Evolutionary conservation across 2,113 vertebrate genomes (phyloP), one percentile per base, ranked within the genome.

Genomic region (Apteryx mantelli): DNA sequence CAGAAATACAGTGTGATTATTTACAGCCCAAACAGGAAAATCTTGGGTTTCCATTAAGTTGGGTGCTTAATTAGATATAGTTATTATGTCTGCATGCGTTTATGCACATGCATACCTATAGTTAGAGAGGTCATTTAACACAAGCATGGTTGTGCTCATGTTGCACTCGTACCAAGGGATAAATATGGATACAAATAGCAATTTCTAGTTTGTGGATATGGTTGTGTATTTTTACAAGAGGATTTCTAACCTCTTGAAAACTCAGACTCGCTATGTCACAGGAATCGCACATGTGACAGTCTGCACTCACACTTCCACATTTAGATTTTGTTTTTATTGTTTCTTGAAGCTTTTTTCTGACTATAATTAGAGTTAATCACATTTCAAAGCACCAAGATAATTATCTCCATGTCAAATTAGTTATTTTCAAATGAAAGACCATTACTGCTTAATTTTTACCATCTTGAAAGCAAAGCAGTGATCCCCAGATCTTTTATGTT

Each of bases 371-470:
- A 91, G 88, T 92, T 94, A 94, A 94, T 96, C 77, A 55, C 89
- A 96, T 95, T 97, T 89, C 88, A 89, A 90, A 96, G 93, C 92
- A 89, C 91, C 87, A 76, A 74, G 89, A 96, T 96, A 88, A 93
- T 94, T 96, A 95, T 96, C 91, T 95, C 38, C 70, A 91, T 48
- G 81, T 95, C 82, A 77, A 85, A 93, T 96, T 89, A 95, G 38
- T 70, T 93, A 50, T 89, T 97, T 97, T 86, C 85, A 89, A 96
- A 86, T 95, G 75, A 93, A 97, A 94, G 40, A 85, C 79, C 58
- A 42, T 82, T 95, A 80, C 65, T 89, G 83, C 85, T 92, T 97
- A 94, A 92, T 91, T 97, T 97, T 96, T 40, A 77, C 81, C 68
- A 80, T 86, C 85, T 82, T 95, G 83, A 97, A 95, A 95, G 60